Evolutionary conservation across 30 jellyfish, hydroid and myxozoan genomes (phyloP).

Genomic region (Sanderia malayensis): DNA sequence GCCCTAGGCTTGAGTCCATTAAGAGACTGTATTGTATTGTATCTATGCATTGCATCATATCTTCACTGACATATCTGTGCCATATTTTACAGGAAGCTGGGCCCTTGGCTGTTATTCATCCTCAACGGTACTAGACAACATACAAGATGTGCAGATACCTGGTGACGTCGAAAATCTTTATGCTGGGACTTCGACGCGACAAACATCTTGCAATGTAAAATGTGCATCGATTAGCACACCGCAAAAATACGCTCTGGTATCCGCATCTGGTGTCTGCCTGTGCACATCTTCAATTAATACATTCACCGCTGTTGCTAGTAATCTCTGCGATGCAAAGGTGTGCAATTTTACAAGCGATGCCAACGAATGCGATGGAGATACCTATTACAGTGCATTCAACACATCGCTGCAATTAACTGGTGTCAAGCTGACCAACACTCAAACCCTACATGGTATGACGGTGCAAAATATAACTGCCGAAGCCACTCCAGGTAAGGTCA

Average conservation of each 20-base stretch:
- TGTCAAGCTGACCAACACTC: conserved; percentile 12
- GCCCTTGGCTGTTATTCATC: conserved; percentile 32
- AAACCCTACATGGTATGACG: conserved; percentile 20
- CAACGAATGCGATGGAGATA: conserved; percentile 38
- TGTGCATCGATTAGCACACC: conserved; percentile 13
- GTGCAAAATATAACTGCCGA: conserved; percentile 39
- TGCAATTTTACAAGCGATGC: conserved; percentile 12
- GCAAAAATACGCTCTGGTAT: conserved; percentile 20
- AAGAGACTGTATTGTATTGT: too few relatives aligned
- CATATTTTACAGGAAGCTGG: conserved; percentile 38
- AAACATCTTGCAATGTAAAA: conserved; percentile 6
- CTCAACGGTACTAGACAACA: conserved; percentile 11
- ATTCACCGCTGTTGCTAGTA: conserved; percentile 4
- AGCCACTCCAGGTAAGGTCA: conserved; percentile 38
- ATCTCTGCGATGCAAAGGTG: conserved; percentile 13
- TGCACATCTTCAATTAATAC: conserved; percentile 4
- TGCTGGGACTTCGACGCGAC: conserved; percentile 2
- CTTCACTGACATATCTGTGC: too few relatives aligned
- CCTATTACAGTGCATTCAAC: conserved; percentile 32
- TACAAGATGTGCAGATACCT: conserved; percentile 9
- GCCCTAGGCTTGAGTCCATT: too few relatives aligned
- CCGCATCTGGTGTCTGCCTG: conserved; percentile 42
- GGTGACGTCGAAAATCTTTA: conserved; percentile 6
- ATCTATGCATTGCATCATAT: too few relatives aligned
- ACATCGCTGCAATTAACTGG: conserved; percentile 7